Evolutionary conservation across 2,888 invertebrate species (phyloP).

Genomic region (Gerris lacustris): DNA sequence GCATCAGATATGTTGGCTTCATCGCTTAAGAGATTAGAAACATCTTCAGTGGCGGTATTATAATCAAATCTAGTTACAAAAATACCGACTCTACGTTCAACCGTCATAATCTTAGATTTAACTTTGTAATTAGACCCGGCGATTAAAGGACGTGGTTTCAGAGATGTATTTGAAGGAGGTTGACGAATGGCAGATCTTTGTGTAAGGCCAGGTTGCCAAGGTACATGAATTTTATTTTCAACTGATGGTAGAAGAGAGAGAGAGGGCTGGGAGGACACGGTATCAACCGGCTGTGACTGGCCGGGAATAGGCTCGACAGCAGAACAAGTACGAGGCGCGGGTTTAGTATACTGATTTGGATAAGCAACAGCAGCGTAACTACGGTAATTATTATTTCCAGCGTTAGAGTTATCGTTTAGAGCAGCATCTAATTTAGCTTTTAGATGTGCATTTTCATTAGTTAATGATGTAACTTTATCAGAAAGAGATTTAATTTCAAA

Average conservation of each 20-base stretch:
- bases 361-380: neutral
- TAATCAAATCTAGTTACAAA: neutral
- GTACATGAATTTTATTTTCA: neutral
- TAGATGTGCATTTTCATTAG: neutral
- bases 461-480: neutral
- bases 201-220: neutral
- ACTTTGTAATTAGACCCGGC: neutral
- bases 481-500: neutral
- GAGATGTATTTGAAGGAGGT: neutral
- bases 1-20: neutral
- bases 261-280: neutral
- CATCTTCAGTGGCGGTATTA: neutral
- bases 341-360: neutral
- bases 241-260: neutral
- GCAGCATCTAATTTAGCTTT: neutral
- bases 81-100: neutral
- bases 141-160: neutral
- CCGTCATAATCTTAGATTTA: neutral
- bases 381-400: neutral
- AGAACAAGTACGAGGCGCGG: neutral
- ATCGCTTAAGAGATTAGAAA: neutral
- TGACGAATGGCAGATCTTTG: neutral
- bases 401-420: neutral
- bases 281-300: neutral
- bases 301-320: neutral